A percentile compares a stretch with the other conserved stretches of the same genome.
Evolutionary conservation across 2,113 vertebrate genomes (phyloP).

Genomic region (Psammodynastes pulverulentus): DNA sequence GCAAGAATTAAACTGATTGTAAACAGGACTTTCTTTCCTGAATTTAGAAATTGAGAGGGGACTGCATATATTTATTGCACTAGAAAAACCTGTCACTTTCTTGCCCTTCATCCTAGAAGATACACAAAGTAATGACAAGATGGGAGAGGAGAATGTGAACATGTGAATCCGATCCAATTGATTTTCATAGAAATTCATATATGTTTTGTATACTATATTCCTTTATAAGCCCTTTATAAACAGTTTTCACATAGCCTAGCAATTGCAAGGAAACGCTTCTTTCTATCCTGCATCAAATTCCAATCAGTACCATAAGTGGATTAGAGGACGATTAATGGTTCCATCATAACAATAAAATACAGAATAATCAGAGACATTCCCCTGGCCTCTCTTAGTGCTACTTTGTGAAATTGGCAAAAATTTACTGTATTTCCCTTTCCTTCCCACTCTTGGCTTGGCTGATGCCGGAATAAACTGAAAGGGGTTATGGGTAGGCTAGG

Average conservation of each 20-base stretch:
- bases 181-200: not conserved
- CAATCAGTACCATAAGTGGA: not conserved
- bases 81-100: not conserved
- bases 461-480: not conserved
- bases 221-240: not conserved
- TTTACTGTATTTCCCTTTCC: not conserved
- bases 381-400: not conserved
- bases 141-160: not conserved
- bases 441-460: not conserved
- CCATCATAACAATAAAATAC: not conserved
- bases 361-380: not conserved
- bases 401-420: not conserved
- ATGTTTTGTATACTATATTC: not conserved
- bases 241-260: not conserved
- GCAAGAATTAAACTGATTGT: not conserved
- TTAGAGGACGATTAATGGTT: not conserved
- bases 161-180: not conserved
- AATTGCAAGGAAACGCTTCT: not conserved
- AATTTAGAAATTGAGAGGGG: not conserved
- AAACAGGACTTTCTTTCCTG: too few relatives aligned
- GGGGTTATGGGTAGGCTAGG: not conserved
- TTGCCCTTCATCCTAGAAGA: not conserved
- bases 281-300: not conserved
- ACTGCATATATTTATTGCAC: not conserved
- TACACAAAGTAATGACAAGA: not conserved